Percentiles rank a stretch among this genome's conserved stretches.
Conservation (phyloP, 1,140 invertebrate species). For the Acromyrmex heyeri region DNA sequence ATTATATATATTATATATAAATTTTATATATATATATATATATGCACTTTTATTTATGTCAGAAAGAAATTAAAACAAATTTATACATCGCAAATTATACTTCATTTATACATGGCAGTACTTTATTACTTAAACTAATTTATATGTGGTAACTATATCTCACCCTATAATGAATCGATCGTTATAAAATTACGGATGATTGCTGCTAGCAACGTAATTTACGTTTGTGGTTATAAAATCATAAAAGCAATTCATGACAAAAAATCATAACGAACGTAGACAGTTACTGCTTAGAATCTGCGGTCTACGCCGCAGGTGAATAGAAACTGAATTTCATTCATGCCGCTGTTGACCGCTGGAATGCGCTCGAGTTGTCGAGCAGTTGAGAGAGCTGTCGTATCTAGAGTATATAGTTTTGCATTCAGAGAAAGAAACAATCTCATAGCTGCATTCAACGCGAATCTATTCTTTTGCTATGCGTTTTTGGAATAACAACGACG, state of each 20-base stretch:
- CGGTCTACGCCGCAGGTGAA: slow-evolving; percentile 77
- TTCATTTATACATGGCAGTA: background rate
- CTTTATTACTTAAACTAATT: background rate
- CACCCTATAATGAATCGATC: slow-evolving; percentile 4
- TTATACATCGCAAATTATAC: background rate
- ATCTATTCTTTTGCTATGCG: background rate
- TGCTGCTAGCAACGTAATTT: slow-evolving; percentile 21
- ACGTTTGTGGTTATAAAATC: slow-evolving; percentile 11
- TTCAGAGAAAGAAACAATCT: background rate
- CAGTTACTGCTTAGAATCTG: slow-evolving; percentile 80
- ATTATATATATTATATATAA: too few relatives aligned
- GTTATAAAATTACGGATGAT: slow-evolving; percentile 33
- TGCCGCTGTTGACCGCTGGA: slow-evolving; percentile 46
- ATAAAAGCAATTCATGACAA: slow-evolving; percentile 27
- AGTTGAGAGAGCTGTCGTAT: slow-evolving; percentile 18
- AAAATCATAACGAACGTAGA: slow-evolving; percentile 61
- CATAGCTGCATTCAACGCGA: background rate
- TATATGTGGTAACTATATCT: background rate
- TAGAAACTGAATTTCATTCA: slow-evolving; percentile 70
- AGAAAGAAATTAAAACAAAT: background rate
- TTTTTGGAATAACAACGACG: background rate
- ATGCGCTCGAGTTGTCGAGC: slow-evolving; percentile 52
- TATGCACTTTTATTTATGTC: too few relatives aligned
- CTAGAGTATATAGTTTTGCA: slow-evolving; percentile 48
- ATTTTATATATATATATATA: too few relatives aligned